A percentile compares a stretch with the other conserved stretches of the same genome.
phyloP scores from a whole-genome alignment of 2,113 vertebrate genomes.

The Shinisaurus crocodilurus region DNA sequence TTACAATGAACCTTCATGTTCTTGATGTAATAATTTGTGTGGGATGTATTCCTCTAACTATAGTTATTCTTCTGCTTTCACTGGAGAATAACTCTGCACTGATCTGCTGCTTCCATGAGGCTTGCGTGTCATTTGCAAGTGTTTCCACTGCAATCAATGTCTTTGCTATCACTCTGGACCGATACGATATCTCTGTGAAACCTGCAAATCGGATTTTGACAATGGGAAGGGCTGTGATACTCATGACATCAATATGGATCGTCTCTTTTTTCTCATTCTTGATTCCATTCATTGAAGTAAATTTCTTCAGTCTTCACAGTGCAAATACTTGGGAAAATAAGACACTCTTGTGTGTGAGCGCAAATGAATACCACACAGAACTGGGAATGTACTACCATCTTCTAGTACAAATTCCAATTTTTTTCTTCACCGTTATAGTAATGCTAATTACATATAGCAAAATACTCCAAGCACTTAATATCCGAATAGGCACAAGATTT shows the following conservation, averaged over 20 bases:
- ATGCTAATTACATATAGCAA: slow-evolving; percentile 98
- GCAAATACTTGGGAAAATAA: slow-evolving; percentile 88
- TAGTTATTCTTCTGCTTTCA: slow-evolving; percentile 93
- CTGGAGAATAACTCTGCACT: slow-evolving; percentile 91
- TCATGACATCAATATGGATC: slow-evolving; percentile 94
- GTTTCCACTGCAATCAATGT: slow-evolving; percentile 97
- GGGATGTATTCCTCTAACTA: slow-evolving; percentile 96
- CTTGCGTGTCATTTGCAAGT: slow-evolving; percentile 97
- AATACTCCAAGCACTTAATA: slow-evolving; percentile 98
- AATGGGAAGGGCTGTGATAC: slow-evolving; percentile 91
- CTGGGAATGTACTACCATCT: slow-evolving; percentile 97
- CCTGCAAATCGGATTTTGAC: slow-evolving; percentile 97
- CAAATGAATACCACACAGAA: slow-evolving; percentile 91
- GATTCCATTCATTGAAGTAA: slow-evolving; percentile 97
- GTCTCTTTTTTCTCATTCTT: slow-evolving; percentile 94
- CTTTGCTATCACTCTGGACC: slow-evolving; percentile 95
- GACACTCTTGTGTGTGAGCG: slow-evolving; percentile 85
- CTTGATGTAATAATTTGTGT: slow-evolving; percentile 96
- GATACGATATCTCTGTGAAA: slow-evolving; percentile 98
- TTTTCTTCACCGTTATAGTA: slow-evolving; percentile 94
- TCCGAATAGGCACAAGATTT: slow-evolving; percentile 96
- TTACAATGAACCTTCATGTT: slow-evolving; percentile 98
- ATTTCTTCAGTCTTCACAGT: slow-evolving; percentile 88
- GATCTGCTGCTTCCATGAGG: slow-evolving; percentile 98
- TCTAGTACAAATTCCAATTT: slow-evolving; percentile 97